Base-by-base conservation (phyloP, 2,113 vertebrate species). In the Oceanodroma tethys region DNA sequence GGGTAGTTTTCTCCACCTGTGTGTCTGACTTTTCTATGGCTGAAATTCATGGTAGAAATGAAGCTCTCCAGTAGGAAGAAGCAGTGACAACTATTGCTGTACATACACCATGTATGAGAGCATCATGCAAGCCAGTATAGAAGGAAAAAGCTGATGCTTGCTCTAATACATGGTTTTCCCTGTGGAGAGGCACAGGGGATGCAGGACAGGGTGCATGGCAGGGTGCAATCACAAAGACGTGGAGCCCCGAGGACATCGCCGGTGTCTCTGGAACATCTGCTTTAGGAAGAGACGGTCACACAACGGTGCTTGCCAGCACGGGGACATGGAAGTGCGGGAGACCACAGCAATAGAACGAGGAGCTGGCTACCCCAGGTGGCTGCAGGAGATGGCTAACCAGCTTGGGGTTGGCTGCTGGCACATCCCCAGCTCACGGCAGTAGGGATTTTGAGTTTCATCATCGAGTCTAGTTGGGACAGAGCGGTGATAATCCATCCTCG, bases 351-450 rank as follows among this genome's bases (percentile, higher is more conserved):
- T 4, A 48, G 5, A 71, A 59, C 0, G 3, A 79, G 73, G 76
- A 93, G 56, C 30, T 91, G 78, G 34, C 56, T 53, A 23, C 40
- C 66, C 48, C 48, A 72, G 29, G 29, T 27, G 22, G 60, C 22
- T 75, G 34, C 65, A 96, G 84, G 68, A 90, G 43, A 75, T 62
- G 52, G 66, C 40, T 93, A 90, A 88, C 53, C 50, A 70, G 30
- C 48, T 32, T 66, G 70, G 52, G 23, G 19, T 20, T 85, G 74
- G 81, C 73, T 91, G 52, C 34, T 94, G 90, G 70, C 62, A 82
- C 0, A 0, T 53, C 12, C 52, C 66, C 74, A 86, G n/a, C 26
- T 68, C 52, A 29, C 1, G 0, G 65, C 52, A 81, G 21, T 16
- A 70, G 34, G 30, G 62, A 88, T 73, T 95, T 68, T 19, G 22